Evolutionary conservation across 2,113 vertebrate genomes (phyloP).

Genomic region (Bagarius yarrelli): DNA sequence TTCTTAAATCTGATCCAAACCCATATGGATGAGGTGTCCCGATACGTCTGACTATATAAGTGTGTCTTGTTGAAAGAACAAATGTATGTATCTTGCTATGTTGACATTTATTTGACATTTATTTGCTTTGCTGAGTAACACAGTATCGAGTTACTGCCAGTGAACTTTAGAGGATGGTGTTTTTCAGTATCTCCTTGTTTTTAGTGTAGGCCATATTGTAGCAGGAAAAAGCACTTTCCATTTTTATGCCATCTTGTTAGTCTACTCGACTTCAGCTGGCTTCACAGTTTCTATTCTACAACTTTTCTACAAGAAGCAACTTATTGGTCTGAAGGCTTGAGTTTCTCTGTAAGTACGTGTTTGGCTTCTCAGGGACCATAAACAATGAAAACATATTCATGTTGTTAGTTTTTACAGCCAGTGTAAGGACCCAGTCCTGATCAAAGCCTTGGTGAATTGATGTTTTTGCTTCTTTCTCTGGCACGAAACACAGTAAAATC

Average conservation of each 20-base stretch:
- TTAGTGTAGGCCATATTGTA: constrained; percentile 5
- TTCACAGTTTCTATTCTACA: constrained; percentile 1
- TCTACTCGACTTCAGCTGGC: not conserved
- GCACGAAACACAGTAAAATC: constrained; percentile 38
- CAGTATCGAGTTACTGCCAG: not conserved
- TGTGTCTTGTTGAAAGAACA: no score
- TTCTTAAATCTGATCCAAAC: no score
- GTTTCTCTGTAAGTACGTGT: constrained; percentile 10
- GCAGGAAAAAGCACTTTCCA: constrained; percentile 6
- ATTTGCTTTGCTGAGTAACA: constrained; percentile 7
- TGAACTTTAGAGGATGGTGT: constrained; percentile 4
- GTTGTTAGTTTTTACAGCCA: constrained; percentile 44
- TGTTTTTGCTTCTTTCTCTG: not conserved
- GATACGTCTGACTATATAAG: no score
- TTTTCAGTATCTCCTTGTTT: not conserved
- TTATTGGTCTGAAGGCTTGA: constrained; percentile 19
- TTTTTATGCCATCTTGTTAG: not conserved
- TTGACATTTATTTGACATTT: constrained; percentile 11
- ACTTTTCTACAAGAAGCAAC: constrained; percentile 8
- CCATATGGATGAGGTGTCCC: no score
- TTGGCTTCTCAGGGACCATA: constrained; percentile 44
- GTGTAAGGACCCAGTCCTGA: constrained; percentile 28
- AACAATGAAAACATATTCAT: constrained; percentile 49
- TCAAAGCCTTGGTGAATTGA: constrained; percentile 40
- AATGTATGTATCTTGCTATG: no score